Evolutionary conservation across 1,140 invertebrate species (phyloP).

Genomic region (Plectrocnemia conspersa): DNA sequence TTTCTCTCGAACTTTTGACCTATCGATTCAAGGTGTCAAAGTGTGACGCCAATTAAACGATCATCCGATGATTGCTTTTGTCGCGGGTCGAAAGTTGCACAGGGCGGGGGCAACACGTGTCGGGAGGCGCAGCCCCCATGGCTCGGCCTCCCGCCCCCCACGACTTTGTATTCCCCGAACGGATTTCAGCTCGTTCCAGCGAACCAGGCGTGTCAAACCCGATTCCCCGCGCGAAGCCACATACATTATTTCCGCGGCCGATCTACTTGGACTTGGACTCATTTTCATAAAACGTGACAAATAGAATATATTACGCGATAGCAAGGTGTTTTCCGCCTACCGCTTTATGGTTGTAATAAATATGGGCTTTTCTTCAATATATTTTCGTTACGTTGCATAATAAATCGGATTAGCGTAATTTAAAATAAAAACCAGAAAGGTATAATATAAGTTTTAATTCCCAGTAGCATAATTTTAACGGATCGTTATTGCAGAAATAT

Average conservation of each 20-base stretch:
- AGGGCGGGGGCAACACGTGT: conserved; percentile 4
- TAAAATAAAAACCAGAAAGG: too few relatives aligned
- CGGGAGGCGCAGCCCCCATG: neutral
- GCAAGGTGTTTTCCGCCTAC: too few relatives aligned
- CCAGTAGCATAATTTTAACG: too few relatives aligned
- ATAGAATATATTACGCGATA: too few relatives aligned
- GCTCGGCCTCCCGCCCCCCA: neutral
- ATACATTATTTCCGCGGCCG: neutral
- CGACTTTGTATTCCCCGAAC: conserved; percentile 2
- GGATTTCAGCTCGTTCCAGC: neutral
- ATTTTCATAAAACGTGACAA: too few relatives aligned
- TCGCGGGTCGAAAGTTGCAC: neutral
- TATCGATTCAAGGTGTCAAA: neutral
- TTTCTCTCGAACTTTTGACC: neutral
- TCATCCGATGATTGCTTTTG: neutral
- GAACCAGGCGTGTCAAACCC: conserved; percentile 1
- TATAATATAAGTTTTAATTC: too few relatives aligned
- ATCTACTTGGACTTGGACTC: too few relatives aligned
- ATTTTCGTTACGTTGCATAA: too few relatives aligned
- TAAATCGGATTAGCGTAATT: too few relatives aligned
- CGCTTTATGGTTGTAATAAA: too few relatives aligned
- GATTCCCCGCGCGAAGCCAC: neutral
- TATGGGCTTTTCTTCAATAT: too few relatives aligned
- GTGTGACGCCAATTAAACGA: neutral
- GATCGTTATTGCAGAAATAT: too few relatives aligned